Evolutionary conservation across 2,113 vertebrate genomes (phyloP).

Genomic region (Pipa parva): DNA sequence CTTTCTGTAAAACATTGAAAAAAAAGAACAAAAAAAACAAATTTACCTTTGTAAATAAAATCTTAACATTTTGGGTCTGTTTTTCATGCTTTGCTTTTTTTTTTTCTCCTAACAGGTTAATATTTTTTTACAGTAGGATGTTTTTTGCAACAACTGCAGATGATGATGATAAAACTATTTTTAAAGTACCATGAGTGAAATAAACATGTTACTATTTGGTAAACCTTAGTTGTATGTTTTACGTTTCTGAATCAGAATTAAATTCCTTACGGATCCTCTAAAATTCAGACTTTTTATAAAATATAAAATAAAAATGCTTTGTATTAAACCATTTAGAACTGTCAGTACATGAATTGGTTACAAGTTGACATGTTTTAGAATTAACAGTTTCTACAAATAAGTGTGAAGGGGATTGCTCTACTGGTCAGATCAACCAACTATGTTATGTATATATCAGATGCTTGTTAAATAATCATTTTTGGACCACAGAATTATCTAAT

Average conservation of each 20-base stretch:
- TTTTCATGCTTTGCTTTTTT: conserved; percentile 59
- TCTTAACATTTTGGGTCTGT: conserved; percentile 86
- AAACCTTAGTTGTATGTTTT: conserved; percentile 59
- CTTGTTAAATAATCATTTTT: too few relatives aligned
- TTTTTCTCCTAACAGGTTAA: conserved; percentile 48
- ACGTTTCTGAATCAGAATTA: conserved; percentile 51
- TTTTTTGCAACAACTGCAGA: conserved; percentile 60
- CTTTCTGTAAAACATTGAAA: conserved; percentile 79
- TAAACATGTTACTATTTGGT: conserved; percentile 60
- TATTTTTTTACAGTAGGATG: conserved; percentile 56
- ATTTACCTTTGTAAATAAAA: conserved; percentile 90
- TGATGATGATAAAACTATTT: conserved; percentile 56
- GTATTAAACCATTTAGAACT: too few relatives aligned
- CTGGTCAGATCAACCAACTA: too few relatives aligned
- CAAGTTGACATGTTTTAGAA: too few relatives aligned
- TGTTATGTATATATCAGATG: too few relatives aligned
- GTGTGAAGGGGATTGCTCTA: too few relatives aligned
- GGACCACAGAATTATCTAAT: too few relatives aligned
- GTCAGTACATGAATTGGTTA: too few relatives aligned
- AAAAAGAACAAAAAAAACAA: conserved; percentile 45
- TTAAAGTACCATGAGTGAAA: conserved; percentile 63
- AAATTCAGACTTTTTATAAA: too few relatives aligned
- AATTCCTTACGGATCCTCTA: too few relatives aligned
- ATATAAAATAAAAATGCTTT: too few relatives aligned
- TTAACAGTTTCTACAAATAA: too few relatives aligned